Conservation (phyloP, 1,140 invertebrate genomes). For the Rhopalosiphum maidis region DNA sequence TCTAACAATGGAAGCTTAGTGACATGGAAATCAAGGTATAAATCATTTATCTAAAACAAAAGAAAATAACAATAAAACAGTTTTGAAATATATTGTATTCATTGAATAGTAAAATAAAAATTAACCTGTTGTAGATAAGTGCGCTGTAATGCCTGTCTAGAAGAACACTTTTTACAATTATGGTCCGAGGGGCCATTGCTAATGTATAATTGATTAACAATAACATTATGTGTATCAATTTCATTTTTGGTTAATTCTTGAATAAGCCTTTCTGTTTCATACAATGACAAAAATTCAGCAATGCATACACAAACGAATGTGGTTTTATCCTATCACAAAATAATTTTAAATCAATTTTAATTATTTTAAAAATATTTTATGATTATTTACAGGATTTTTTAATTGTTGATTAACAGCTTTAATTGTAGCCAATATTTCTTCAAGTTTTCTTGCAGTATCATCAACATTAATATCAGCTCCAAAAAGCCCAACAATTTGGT, state of each 20-base stretch:
- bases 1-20: constrained; percentile 93
- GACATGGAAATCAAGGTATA: constrained; percentile 99
- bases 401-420: constrained; percentile 97
- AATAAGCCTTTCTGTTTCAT: constrained; percentile 95
- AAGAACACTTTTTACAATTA: constrained; percentile 86
- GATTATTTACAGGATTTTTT: constrained; percentile 80
- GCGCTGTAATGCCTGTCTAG: constrained; percentile 88
- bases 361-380: neutral
- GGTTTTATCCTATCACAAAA: constrained; percentile 80
- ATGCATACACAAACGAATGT: constrained; percentile 99
- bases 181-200: constrained; percentile 68
- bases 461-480: neutral
- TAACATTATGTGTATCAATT: constrained; percentile 98
- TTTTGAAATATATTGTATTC: neutral
- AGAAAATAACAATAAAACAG: neutral
- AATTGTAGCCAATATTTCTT: constrained; percentile 93
- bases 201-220: constrained; percentile 80
- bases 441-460: constrained; percentile 74
- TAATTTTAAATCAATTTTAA: neutral
- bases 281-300: constrained; percentile 97
- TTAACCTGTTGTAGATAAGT: constrained; percentile 95
- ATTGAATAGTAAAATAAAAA: neutral
- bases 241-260: constrained; percentile 94
- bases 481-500: constrained; percentile 68
- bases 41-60: constrained; percentile 79